Base-by-base conservation (phyloP, 2,113 vertebrate species). In the Cyanistes caeruleus region DNA sequence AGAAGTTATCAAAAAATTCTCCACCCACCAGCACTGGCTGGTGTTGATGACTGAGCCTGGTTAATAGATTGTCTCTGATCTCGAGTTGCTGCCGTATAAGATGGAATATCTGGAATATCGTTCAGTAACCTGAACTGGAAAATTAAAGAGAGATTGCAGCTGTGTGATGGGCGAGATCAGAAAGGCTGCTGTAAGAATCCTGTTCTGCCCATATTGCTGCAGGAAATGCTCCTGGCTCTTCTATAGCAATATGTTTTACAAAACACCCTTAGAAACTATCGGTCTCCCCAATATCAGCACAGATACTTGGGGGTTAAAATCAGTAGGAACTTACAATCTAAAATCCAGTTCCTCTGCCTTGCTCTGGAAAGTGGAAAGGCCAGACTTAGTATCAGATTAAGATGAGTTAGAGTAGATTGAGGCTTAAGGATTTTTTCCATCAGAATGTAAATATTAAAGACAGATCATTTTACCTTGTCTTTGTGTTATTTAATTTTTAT, bases 401-500 rank as follows among this genome's bases (percentile, higher is more conserved):
- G 27, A 21, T n/a, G 31, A 89, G 25, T 84, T 93, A 75, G 62
- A 46, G 41, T 69, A 84, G 60, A 72, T 86, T 70, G 79, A 84
- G 25, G 90, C 8, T 93, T 92, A 81, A 72, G 24, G 10, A 25
- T 19, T 89, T 39, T 93, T 87, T 88, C 79, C 24, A 82, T 55
- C 59, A 79, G 62, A 85, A 91, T 3, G 4, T 64, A 49, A 95
- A 80, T 78, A 93, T 68, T 90, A 92, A 89, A 94, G 48, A 56
- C 27, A 60, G 49, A 25, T 12, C 73, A 51, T 84, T 93, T 83
- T 73, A 62, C 13, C 21, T 69, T 60, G 15, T 87, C 59, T 91
- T 91, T 86, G 28, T 74, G 46, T 92, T 67, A 90, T 78, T 93
- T 93, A 20, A 33, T 75, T 96, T 96, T 78, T 92, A 84, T 95